Conservation (phyloP, 2,113 vertebrate genomes). For the Dipodomys spectabilis region DNA sequence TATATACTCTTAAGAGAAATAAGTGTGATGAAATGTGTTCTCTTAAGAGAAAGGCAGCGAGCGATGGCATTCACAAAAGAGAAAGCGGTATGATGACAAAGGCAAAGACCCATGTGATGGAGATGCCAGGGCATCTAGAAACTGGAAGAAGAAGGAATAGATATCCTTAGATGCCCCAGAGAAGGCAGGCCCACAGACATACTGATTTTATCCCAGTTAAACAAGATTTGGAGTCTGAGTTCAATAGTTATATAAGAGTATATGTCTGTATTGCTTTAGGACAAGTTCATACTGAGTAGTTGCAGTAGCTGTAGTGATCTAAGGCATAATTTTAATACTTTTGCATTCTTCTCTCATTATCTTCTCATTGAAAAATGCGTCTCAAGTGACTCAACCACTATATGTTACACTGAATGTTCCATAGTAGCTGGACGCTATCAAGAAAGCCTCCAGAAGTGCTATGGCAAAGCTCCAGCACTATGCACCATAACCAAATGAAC, state of each 20-base stretch:
- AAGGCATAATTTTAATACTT: no score
- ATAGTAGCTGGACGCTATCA: no score
- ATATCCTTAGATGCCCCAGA: neutral
- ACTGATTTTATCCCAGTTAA: neutral
- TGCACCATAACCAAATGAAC: neutral
- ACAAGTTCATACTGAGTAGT: neutral
- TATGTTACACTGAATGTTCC: no score
- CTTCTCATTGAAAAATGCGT: neutral
- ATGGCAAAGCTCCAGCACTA: no score
- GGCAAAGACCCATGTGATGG: rapidly evolving
- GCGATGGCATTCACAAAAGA: neutral
- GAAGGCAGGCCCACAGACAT: rapidly evolving
- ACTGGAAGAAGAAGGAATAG: no score
- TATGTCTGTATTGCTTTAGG: neutral
- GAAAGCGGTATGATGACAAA: neutral
- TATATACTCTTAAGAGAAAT: neutral
- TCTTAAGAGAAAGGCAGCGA: no score
- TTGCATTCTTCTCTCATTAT: no score
- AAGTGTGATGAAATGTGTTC: no score
- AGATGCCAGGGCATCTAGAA: no score
- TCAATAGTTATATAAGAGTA: neutral
- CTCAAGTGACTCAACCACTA: no score
- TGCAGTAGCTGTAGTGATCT: no score
- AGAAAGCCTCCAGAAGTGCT: neutral
- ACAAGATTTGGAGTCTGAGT: neutral